Percentiles rank a stretch among this genome's conserved stretches.
phyloP scores from a whole-genome alignment of 2,797 vertebrate species.

The Siniperca undulata region DNA sequence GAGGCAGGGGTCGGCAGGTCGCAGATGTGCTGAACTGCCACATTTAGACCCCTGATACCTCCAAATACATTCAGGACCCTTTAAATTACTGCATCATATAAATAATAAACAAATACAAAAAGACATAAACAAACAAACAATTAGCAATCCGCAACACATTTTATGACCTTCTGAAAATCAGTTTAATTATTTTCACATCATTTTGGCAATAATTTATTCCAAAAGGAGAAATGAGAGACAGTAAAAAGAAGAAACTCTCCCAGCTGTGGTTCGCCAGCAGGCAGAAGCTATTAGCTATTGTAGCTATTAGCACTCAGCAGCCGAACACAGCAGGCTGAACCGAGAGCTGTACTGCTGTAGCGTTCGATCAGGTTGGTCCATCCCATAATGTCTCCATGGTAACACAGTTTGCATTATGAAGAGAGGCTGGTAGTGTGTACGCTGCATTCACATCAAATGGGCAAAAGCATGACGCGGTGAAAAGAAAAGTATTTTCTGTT shows the following conservation, averaged over 20 bases:
- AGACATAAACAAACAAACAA: background rate
- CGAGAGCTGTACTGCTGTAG: background rate
- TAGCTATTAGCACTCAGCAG: background rate
- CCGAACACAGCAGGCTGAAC: background rate
- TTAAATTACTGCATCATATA: background rate
- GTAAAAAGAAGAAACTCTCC: background rate
- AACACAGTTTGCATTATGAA: background rate
- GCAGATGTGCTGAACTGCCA: background rate
- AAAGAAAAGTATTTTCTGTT: background rate
- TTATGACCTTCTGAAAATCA: background rate
- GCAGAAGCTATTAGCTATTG: background rate
- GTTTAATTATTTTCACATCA: slow-evolving; percentile 36
- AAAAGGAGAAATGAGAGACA: background rate
- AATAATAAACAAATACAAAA: background rate
- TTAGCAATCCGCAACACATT: background rate
- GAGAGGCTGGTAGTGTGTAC: background rate
- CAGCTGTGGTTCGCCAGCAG: slow-evolving; percentile 1
- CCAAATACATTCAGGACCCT: background rate
- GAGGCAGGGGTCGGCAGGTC: background rate
- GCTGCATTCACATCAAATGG: background rate
- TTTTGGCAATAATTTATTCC: slow-evolving; percentile 53
- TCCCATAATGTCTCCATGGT: background rate
- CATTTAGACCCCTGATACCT: background rate
- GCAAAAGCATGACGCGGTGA: background rate
- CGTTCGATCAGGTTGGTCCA: background rate